Evolutionary conservation across 2,113 vertebrate species (phyloP).

Genomic region (Mormyrus iriodes): DNA sequence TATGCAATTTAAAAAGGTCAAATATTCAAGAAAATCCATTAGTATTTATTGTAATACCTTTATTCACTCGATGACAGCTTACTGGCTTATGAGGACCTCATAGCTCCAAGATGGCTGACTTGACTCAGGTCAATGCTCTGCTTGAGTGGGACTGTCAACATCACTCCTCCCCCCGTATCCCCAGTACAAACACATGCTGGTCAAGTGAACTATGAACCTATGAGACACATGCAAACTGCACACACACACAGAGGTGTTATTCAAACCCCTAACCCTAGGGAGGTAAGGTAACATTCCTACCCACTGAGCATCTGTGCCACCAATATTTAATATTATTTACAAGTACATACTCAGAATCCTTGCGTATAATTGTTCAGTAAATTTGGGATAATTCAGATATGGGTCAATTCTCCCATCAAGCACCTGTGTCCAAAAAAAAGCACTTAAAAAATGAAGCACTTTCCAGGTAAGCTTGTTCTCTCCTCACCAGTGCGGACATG

Average conservation of each 20-base stretch:
- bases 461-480: neutral
- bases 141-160: neutral
- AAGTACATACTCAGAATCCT: neutral
- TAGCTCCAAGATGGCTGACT: neutral
- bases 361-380: neutral
- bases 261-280: too few relatives aligned
- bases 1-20: neutral
- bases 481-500: neutral
- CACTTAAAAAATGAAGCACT: neutral
- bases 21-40: neutral
- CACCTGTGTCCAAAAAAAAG: neutral
- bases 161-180: neutral
- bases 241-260: too few relatives aligned
- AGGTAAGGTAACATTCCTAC: too few relatives aligned
- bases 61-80: neutral
- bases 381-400: neutral
- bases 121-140: neutral
- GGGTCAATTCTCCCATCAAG: neutral
- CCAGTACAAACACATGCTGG: neutral
- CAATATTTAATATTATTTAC: neutral
- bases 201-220: neutral
- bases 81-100: neutral
- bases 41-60: neutral
- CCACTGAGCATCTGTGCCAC: too few relatives aligned
- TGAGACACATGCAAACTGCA: neutral